Percentiles rank a stretch among this genome's conserved stretches.
These are phyloP conservation scores for Parnassius apollo DNA, from an alignment of 2,888 invertebrate genomes.

Conservation along the genomic window DNA sequence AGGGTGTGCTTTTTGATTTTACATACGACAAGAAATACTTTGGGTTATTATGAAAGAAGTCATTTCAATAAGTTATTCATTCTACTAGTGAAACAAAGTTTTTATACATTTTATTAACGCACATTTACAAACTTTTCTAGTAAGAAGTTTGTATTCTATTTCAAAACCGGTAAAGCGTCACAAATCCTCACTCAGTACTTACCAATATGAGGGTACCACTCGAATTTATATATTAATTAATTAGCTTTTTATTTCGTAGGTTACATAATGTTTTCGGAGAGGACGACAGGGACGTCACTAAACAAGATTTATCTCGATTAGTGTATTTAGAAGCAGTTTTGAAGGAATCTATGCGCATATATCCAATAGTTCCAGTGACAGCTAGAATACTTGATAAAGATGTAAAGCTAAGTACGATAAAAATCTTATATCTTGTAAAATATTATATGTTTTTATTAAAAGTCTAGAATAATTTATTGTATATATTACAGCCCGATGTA, in stretches of 20 bases:
- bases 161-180: too few relatives aligned
- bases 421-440: too few relatives aligned
- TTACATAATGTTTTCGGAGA: constrained; percentile 50
- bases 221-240: not conserved
- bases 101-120: not conserved
- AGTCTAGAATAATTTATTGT: too few relatives aligned
- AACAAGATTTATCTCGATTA: constrained; percentile 52
- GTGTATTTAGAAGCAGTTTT: constrained; percentile 47
- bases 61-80: too few relatives aligned
- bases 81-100: not conserved
- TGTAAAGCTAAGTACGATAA: constrained; percentile 54
- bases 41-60: not conserved
- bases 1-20: too few relatives aligned
- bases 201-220: not conserved
- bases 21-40: too few relatives aligned
- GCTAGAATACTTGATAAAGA: constrained; percentile 52
- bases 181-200: not conserved
- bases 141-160: too few relatives aligned
- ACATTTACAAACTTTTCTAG: too few relatives aligned
- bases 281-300: constrained; percentile 52
- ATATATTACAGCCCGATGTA: too few relatives aligned
- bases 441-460: too few relatives aligned
- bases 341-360: constrained; percentile 47
- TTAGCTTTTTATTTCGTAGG: constrained; percentile 36
- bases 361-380: constrained; percentile 54